Conservation (phyloP, 1,140 invertebrate genomes). For the Heliothis subflexa region DNA sequence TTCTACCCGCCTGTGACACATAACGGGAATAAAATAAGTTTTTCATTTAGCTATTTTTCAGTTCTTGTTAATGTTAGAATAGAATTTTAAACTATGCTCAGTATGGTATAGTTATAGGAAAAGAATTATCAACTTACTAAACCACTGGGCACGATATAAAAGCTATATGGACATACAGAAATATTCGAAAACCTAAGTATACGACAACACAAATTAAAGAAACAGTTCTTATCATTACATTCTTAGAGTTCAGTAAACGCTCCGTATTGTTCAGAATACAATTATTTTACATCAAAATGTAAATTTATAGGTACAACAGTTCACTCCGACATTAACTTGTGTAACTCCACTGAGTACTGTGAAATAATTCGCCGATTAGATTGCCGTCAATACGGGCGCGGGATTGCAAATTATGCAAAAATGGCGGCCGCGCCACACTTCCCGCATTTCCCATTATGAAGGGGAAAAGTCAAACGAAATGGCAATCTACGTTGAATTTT, state of each 20-base stretch:
- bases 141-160: no score
- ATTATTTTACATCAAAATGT: neutral
- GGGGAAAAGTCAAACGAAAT: conserved; percentile 23
- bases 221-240: no score
- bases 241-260: neutral
- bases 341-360: neutral
- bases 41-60: no score
- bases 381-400: conserved; percentile 20
- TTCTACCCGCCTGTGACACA: no score
- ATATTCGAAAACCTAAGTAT: no score
- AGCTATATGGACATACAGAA: no score
- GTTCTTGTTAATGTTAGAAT: no score
- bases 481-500: conserved; percentile 6
- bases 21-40: no score
- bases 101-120: no score
- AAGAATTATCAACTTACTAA: no score
- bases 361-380: conserved; percentile 36
- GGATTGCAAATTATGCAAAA: conserved; percentile 41
- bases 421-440: conserved; percentile 17
- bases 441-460: conserved; percentile 28
- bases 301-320: neutral
- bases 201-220: no score
- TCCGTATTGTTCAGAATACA: neutral
- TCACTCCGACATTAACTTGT: conserved; percentile 5
- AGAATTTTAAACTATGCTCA: no score